Evolutionary conservation across 2,113 vertebrate species (phyloP).

Genomic region (Mus spicilegus): DNA sequence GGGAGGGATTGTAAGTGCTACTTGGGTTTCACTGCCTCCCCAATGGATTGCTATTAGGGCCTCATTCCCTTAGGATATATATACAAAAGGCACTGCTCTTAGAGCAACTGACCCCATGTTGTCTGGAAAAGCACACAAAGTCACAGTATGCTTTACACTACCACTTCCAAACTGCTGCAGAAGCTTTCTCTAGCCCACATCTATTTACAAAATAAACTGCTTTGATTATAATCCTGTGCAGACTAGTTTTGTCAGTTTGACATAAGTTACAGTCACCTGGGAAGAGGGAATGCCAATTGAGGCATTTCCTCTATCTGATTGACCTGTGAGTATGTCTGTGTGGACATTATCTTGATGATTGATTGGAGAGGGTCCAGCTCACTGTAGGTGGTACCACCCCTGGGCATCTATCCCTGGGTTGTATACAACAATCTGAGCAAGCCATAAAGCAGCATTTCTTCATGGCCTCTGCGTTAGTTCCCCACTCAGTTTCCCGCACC

Average conservation of each 20-base stretch:
- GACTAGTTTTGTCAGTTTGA: not conserved
- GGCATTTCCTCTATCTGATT: not conserved
- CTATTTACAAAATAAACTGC: not conserved
- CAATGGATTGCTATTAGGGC: not conserved
- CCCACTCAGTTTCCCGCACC: not conserved
- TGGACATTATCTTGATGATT: not conserved
- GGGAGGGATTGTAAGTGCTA: not conserved
- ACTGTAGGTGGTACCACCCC: not conserved
- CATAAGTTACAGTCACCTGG: not conserved
- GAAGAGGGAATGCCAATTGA: not conserved
- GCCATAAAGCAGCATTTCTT: not conserved
- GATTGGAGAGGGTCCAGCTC: not conserved
- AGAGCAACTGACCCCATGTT: not conserved
- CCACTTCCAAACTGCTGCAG: not conserved
- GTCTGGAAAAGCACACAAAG: not conserved
- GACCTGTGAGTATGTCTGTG: not conserved
- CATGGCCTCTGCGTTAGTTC: not conserved
- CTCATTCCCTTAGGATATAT: not conserved
- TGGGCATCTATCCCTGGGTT: not conserved
- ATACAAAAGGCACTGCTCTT: not conserved
- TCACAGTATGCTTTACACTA: accelerated
- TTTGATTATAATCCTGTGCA: not conserved
- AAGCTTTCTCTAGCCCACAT: not conserved
- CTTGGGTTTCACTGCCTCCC: not conserved
- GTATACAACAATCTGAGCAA: not conserved